Evolutionary conservation across 1,140 invertebrate genomes (phyloP).

Genomic region (Nasonia giraulti): DNA sequence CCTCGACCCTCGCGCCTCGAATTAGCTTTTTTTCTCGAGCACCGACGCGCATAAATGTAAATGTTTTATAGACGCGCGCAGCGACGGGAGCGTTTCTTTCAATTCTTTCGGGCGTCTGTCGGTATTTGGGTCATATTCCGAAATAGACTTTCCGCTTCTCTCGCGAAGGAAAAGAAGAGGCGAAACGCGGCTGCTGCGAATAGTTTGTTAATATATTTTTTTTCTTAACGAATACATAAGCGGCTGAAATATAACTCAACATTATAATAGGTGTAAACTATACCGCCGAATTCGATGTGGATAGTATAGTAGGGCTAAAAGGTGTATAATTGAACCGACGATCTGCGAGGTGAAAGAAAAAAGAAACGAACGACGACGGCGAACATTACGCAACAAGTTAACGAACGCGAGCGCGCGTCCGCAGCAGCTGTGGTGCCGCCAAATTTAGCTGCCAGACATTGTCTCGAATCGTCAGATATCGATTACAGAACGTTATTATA

Average conservation of each 20-base stretch:
- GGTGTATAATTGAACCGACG: background rate
- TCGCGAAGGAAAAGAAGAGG: conserved; percentile 6
- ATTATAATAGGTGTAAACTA: no score
- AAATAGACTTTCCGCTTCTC: conserved; percentile 18
- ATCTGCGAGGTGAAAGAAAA: background rate
- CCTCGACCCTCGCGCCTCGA: conserved; percentile 8
- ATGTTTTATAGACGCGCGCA: conserved; percentile 19
- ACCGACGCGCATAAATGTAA: background rate
- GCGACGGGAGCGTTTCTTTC: conserved; percentile 35
- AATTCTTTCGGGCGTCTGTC: background rate
- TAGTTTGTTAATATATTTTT: no score
- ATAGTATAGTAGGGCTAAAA: no score
- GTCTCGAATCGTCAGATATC: conserved; percentile 69
- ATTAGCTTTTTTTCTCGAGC: conserved; percentile 2
- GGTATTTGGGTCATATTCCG: conserved; percentile 29
- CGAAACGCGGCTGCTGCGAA: background rate
- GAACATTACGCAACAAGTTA: conserved; percentile 64
- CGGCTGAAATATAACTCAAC: no score
- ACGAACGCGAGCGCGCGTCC: conserved; percentile 59
- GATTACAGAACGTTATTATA: conserved; percentile 69
- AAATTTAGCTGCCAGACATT: conserved; percentile 71
- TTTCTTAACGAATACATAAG: no score
- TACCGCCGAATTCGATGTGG: no score
- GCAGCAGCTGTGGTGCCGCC: conserved; percentile 63
- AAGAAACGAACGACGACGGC: background rate